Evolutionary conservation across 2,888 invertebrate species (phyloP).

Genomic region (Microdon myrmicae): DNA sequence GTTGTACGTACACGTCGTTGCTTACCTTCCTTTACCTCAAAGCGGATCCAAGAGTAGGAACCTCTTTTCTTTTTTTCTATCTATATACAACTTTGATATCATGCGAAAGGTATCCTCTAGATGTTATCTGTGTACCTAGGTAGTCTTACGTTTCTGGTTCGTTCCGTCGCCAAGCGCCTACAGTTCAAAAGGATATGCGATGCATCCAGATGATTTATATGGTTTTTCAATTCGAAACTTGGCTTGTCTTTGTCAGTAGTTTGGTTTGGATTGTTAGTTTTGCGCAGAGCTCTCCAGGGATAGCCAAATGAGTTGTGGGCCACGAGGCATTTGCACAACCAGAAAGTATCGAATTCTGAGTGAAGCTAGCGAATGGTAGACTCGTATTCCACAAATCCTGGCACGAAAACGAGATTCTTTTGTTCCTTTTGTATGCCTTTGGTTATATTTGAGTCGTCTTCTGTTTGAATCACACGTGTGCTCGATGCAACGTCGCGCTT

Average conservation of each 20-base stretch:
- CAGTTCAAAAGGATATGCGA: no score
- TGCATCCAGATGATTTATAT: slow-evolving; percentile 46
- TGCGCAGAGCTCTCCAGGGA: not conserved
- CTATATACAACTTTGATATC: no score
- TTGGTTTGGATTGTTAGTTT: slow-evolving; percentile 36
- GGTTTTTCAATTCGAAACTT: slow-evolving; percentile 46
- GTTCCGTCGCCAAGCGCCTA: no score
- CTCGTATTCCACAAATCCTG: slow-evolving; percentile 36
- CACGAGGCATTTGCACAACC: not conserved
- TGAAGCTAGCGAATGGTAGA: not conserved
- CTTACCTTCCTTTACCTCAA: no score
- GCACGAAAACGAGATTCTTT: slow-evolving; percentile 37
- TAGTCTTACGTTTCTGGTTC: no score
- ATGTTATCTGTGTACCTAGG: no score
- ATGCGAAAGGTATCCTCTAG: no score
- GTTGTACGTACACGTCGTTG: no score
- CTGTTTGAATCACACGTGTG: not conserved
- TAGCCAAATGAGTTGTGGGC: slow-evolving; percentile 27
- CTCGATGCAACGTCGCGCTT: not conserved
- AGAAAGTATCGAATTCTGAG: slow-evolving; percentile 30
- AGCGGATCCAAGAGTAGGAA: no score
- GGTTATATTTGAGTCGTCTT: not conserved
- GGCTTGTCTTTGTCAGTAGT: slow-evolving; percentile 44
- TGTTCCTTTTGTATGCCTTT: slow-evolving; percentile 19
- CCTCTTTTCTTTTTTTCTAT: no score